Percentiles rank a stretch among this genome's conserved stretches.
phyloP scores from a whole-genome alignment of 2,113 vertebrate genomes.

The Ctenomys sociabilis region DNA sequence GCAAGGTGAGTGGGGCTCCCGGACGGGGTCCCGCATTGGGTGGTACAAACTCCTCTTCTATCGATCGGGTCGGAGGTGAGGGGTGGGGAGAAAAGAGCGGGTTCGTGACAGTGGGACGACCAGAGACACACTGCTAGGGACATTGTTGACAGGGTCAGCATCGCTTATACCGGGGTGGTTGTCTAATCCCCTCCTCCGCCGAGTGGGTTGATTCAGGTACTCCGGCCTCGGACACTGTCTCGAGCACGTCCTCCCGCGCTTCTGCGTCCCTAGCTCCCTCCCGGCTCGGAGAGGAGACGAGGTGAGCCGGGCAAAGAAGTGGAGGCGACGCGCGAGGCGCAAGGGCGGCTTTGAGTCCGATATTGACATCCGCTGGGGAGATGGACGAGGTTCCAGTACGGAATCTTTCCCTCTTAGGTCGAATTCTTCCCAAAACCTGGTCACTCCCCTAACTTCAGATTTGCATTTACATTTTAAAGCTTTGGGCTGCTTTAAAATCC shows the following conservation, averaged over 20 bases:
- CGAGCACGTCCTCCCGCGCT: not conserved
- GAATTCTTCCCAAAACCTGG: not conserved
- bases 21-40: not conserved
- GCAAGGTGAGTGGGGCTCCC: not conserved
- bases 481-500: not conserved
- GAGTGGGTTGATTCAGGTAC: not conserved
- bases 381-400: not conserved
- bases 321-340: not conserved
- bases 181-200: not conserved
- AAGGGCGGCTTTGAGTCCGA: slow-evolving; percentile 20
- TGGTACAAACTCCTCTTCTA: slow-evolving; percentile 45
- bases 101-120: not conserved
- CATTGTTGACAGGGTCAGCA: not conserved
- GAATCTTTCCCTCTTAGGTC: not conserved
- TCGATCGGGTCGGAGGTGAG: not conserved
- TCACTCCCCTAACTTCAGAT: not conserved
- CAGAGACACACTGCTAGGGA: not conserved
- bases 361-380: slow-evolving; percentile 1
- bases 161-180: not conserved
- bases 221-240: not conserved
- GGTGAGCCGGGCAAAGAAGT: not conserved
- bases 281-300: not conserved
- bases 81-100: not conserved
- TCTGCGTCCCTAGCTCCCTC: not conserved
- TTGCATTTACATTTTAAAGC: not conserved